Percentiles rank a stretch among this genome's conserved stretches.
These are phyloP conservation scores for Callithrix jacchus DNA, from an alignment of 2,113 vertebrate species.

Conservation along the genomic window DNA sequence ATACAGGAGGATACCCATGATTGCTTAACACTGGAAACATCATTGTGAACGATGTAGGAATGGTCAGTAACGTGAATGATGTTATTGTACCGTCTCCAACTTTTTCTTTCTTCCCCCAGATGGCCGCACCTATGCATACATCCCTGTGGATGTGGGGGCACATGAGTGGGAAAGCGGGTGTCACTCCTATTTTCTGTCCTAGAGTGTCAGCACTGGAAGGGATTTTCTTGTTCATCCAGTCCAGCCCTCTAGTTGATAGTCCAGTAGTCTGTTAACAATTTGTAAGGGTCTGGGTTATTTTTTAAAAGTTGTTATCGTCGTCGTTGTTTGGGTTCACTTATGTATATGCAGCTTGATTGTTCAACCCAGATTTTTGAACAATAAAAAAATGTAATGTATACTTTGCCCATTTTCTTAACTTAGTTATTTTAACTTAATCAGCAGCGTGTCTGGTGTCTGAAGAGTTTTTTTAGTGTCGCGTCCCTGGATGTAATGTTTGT, in stretches of 20 bases:
- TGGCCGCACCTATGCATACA: background rate
- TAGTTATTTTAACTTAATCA: constrained; percentile 2
- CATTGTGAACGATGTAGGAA: background rate
- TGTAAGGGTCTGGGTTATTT: constrained; percentile 42
- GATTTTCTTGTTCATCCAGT: constrained; percentile 9
- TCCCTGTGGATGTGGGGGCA: background rate
- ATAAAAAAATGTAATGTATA: constrained; percentile 47
- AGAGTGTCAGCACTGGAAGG: background rate
- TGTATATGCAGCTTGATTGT: constrained; percentile 55
- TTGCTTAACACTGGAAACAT: constrained; percentile 50
- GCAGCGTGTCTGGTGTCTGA: background rate
- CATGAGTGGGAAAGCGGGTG: accelerated
- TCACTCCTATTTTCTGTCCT: background rate
- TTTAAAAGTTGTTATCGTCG: background rate
- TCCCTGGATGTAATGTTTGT: constrained; percentile 14
- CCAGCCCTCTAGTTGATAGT: background rate
- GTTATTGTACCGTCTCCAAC: background rate
- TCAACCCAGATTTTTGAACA: constrained; percentile 67
- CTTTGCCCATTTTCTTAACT: constrained; percentile 64
- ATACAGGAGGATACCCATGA: background rate
- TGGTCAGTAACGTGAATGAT: background rate
- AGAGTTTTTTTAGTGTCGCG: background rate
- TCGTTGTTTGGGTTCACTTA: constrained; percentile 30
- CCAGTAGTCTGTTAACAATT: constrained; percentile 22
- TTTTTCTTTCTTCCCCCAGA: background rate